Evolutionary conservation across 2,888 invertebrate genomes (phyloP).

Genomic region (Leucophenga montana): DNA sequence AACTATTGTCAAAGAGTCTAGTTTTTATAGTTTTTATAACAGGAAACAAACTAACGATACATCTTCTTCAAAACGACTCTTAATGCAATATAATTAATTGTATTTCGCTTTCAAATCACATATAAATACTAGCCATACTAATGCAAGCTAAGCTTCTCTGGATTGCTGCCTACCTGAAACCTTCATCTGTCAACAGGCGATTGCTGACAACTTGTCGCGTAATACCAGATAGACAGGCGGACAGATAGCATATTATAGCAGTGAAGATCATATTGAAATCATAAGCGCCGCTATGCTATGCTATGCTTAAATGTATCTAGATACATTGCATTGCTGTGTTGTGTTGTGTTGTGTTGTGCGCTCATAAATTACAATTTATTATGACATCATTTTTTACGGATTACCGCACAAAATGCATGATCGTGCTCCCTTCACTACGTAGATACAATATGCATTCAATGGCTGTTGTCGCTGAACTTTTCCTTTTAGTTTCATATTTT

Average conservation of each 20-base stretch:
- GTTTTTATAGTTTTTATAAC: slow-evolving; percentile 37
- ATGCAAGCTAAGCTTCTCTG: no score
- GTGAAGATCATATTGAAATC: neutral
- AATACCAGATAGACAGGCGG: no score
- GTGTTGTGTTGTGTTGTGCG: slow-evolving; percentile 29
- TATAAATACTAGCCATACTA: neutral
- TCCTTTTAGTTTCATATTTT: neutral
- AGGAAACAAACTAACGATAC: slow-evolving; percentile 47
- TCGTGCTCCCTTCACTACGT: slow-evolving; percentile 33
- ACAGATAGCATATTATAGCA: no score
- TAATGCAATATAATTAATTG: slow-evolving; percentile 59
- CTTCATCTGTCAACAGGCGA: slow-evolving; percentile 59
- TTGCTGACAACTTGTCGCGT: slow-evolving; percentile 47
- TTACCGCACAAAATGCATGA: slow-evolving; percentile 55
- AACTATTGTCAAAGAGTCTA: slow-evolving; percentile 15
- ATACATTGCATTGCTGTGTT: neutral
- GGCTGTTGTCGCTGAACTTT: no score
- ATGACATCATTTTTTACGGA: slow-evolving; percentile 66
- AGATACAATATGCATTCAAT: no score
- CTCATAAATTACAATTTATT: slow-evolving; percentile 65
- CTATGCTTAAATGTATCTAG: no score
- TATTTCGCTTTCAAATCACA: slow-evolving; percentile 33
- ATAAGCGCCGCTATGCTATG: slow-evolving; percentile 1
- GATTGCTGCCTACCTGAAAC: slow-evolving; percentile 30
- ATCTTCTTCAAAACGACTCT: slow-evolving; percentile 13